A percentile compares a stretch with the other conserved stretches of the same genome.
Evolutionary conservation across 2,113 vertebrate genomes (phyloP).

Genomic region (Corvus hawaiiensis): DNA sequence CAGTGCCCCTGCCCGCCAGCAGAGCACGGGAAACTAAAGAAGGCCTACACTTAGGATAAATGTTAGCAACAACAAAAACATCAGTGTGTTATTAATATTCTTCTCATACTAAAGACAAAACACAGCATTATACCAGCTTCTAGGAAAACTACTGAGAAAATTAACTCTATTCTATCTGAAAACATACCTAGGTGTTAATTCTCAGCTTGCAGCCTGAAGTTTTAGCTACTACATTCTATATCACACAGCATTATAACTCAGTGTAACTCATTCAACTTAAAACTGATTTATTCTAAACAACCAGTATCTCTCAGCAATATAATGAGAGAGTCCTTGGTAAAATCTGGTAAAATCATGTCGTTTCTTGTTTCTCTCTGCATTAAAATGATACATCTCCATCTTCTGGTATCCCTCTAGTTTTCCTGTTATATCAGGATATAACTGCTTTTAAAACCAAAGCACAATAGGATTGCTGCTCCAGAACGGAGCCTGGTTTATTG

Average conservation of each 20-base stretch:
- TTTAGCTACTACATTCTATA: not conserved
- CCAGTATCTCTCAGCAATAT: not conserved
- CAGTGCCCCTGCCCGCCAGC: accelerated
- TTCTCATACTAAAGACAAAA: not conserved
- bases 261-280: not conserved
- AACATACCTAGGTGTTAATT: not conserved
- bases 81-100: not conserved
- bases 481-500: not conserved
- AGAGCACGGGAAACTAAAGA: not conserved
- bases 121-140: not conserved
- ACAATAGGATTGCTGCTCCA: not conserved
- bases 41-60: not conserved
- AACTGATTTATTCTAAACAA: not conserved
- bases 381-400: not conserved
- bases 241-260: not conserved
- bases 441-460: not conserved
- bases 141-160: not conserved
- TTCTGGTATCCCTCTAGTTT: not conserved
- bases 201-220: not conserved
- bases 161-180: not conserved
- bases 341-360: not conserved
- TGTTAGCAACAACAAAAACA: not conserved
- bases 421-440: not conserved
- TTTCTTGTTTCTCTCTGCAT: not conserved
- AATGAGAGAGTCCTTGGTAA: not conserved